Evolutionary conservation across 2,888 invertebrate genomes (phyloP).

Genomic region (Andrena marginata): DNA sequence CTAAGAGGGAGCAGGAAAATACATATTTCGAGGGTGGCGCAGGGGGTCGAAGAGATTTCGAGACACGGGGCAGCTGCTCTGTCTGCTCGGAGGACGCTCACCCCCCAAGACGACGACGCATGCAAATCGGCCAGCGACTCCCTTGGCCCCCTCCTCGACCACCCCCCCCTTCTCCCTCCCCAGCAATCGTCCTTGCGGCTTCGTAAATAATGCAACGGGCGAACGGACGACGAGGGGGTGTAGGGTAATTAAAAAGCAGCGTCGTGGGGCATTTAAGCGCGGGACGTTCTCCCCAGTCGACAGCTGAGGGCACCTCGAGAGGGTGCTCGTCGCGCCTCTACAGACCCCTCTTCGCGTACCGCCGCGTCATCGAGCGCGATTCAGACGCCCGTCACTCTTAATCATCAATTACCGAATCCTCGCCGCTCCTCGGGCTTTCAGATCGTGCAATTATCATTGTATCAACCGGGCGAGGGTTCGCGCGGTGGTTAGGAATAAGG

Average conservation of each 20-base stretch:
- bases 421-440: background rate
- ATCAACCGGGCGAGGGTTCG: no score
- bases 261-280: conserved; percentile 45
- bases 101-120: conserved; percentile 36
- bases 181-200: conserved; percentile 45
- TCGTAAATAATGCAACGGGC: conserved; percentile 25
- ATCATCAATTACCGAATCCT: background rate
- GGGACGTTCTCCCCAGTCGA: conserved; percentile 11
- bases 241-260: conserved; percentile 43
- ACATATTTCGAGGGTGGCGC: conserved; percentile 5
- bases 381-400: conserved; percentile 2
- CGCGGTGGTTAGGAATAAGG: no score
- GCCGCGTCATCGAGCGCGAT: conserved; percentile 48
- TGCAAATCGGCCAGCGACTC: conserved; percentile 44
- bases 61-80: conserved; percentile 52
- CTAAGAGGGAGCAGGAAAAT: background rate
- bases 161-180: background rate
- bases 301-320: conserved; percentile 41
- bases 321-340: conserved; percentile 38
- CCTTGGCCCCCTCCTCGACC: background rate
- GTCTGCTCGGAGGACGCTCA: conserved; percentile 53
- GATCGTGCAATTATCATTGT: no score
- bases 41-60: conserved; percentile 44
- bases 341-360: conserved; percentile 28
- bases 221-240: background rate